Evolutionary conservation across 2,113 vertebrate species (phyloP).

Genomic region (Misgurnus anguillicaudatus): DNA sequence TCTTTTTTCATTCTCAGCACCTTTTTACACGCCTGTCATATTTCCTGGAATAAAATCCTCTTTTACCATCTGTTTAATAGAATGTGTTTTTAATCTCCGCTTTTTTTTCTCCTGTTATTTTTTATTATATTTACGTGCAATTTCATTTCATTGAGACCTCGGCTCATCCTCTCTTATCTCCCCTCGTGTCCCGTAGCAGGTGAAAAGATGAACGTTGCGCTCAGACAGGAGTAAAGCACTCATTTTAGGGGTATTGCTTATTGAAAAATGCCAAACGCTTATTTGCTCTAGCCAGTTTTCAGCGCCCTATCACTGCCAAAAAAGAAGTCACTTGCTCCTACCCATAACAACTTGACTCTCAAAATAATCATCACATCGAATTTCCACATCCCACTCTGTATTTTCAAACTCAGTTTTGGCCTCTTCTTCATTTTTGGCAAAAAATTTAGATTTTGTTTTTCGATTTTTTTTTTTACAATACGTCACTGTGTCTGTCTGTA

Average conservation of each 20-base stretch:
- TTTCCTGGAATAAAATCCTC: conserved; percentile 78
- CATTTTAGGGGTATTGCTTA: conserved; percentile 48
- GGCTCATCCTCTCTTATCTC: conserved; percentile 59
- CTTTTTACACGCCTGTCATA: conserved; percentile 72
- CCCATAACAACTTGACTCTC: conserved; percentile 38
- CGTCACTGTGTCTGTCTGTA: background rate
- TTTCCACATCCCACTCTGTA: background rate
- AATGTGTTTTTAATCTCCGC: conserved; percentile 77
- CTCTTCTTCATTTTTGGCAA: background rate
- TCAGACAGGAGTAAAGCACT: conserved; percentile 25
- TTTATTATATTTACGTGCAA: conserved; percentile 65
- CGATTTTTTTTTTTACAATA: background rate
- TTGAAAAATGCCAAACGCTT: conserved; percentile 50
- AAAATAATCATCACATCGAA: conserved; percentile 38
- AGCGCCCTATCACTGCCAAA: conserved; percentile 13
- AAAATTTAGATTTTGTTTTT: background rate
- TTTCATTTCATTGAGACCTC: conserved; percentile 68
- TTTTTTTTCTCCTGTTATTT: conserved; percentile 63
- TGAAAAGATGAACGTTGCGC: conserved; percentile 49
- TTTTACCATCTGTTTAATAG: conserved; percentile 81
- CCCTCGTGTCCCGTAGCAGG: conserved; percentile 42
- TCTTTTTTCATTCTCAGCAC: conserved; percentile 52
- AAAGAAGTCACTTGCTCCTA: background rate
- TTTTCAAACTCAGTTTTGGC: background rate
- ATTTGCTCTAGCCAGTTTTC: conserved; percentile 33